A percentile compares a stretch with the other conserved stretches of the same genome.
These are phyloP conservation scores for Liodrosophila aerea DNA, from an alignment of 2,888 invertebrate genomes.

Conservation along the genomic window DNA sequence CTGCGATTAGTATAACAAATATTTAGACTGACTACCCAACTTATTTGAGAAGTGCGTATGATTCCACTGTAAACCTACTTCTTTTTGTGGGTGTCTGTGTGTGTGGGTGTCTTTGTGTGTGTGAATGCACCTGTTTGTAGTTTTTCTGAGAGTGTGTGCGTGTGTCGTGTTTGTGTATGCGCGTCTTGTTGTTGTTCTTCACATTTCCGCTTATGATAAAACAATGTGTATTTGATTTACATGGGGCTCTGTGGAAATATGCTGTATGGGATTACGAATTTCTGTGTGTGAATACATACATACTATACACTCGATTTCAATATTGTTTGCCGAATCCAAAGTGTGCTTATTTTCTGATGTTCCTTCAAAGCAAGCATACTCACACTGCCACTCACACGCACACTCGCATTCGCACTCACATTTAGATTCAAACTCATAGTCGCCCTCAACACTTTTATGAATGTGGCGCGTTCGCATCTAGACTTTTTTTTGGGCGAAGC, in stretches of 20 bases:
- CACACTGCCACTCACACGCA: slow-evolving; percentile 20
- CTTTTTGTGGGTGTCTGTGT: slow-evolving; percentile 12
- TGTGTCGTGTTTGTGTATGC: slow-evolving; percentile 7
- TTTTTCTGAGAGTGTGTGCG: neutral
- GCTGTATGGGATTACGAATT: slow-evolving; percentile 22
- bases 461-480: slow-evolving; percentile 52
- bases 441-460: slow-evolving; percentile 11
- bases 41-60: slow-evolving; percentile 10
- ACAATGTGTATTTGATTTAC: slow-evolving; percentile 44
- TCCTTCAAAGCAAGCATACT: slow-evolving; percentile 16
- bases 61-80: slow-evolving; percentile 20
- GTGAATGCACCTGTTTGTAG: slow-evolving; percentile 54
- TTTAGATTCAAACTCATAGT: slow-evolving; percentile 9
- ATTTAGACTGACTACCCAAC: slow-evolving; percentile 37
- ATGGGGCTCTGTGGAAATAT: slow-evolving; percentile 18
- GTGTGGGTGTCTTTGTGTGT: neutral
- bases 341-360: slow-evolving; percentile 17
- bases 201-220: slow-evolving; percentile 65
- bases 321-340: slow-evolving; percentile 47
- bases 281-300: neutral
- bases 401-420: slow-evolving; percentile 15
- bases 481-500: slow-evolving; percentile 48
- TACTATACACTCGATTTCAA: slow-evolving; percentile 25
- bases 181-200: slow-evolving; percentile 32
- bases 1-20: slow-evolving; percentile 37